Percentiles rank a stretch among this genome's conserved stretches.
Conservation (phyloP, 1,140 invertebrate genomes). For the Colletes latitarsis region DNA sequence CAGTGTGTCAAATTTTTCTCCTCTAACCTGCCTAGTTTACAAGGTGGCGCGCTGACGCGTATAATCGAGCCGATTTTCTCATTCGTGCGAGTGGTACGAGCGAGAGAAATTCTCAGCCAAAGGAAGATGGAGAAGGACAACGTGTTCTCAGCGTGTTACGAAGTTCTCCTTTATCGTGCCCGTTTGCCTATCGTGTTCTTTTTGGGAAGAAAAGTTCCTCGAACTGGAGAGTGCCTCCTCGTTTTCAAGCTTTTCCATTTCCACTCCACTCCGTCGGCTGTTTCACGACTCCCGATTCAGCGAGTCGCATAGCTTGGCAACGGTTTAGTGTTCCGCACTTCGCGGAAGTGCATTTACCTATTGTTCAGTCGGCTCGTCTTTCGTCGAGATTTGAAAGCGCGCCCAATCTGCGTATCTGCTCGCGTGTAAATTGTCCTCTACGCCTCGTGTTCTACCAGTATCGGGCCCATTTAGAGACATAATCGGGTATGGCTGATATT, state of each 20-base stretch:
- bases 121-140: background rate
- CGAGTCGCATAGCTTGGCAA: constrained; percentile 50
- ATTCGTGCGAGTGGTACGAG: background rate
- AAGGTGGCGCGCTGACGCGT: background rate
- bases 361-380: constrained; percentile 59
- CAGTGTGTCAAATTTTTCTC: background rate
- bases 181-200: constrained; percentile 42
- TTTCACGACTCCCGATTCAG: constrained; percentile 55
- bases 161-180: constrained; percentile 31
- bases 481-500: constrained; percentile 15
- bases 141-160: constrained; percentile 35
- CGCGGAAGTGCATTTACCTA: constrained; percentile 61
- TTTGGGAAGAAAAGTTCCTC: constrained; percentile 46
- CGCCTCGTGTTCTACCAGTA: background rate
- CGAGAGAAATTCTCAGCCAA: too few species aligned
- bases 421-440: constrained; percentile 43
- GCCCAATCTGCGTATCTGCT: constrained; percentile 50
- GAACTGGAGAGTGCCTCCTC: constrained; percentile 51
- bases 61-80: constrained; percentile 35
- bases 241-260: constrained; percentile 62
- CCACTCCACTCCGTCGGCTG: constrained; percentile 38
- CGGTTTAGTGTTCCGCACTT: constrained; percentile 54
- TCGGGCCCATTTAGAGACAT: background rate
- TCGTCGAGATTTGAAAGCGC: constrained; percentile 52
- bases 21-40: background rate